Evolutionary conservation across 1,140 invertebrate species (phyloP).

Genomic region (Drosophila kepulauana): DNA sequence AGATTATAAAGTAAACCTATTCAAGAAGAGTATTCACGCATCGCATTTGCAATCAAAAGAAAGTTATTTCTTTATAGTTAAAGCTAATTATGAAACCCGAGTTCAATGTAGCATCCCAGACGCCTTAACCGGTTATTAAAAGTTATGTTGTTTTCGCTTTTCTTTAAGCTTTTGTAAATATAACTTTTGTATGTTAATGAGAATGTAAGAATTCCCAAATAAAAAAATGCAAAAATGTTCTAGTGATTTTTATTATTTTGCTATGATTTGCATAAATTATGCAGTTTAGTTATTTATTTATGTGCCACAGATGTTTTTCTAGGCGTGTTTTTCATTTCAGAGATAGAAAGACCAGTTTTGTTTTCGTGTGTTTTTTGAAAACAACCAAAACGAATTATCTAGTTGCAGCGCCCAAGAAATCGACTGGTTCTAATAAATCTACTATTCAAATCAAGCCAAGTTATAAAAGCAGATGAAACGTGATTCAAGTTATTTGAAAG

Average conservation of each 20-base stretch:
- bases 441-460: conserved; percentile 9
- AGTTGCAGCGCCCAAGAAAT: neutral
- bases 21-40: neutral
- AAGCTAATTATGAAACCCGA: conserved; percentile 15
- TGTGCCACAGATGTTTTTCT: conserved; percentile 1
- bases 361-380: neutral
- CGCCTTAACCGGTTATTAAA: conserved; percentile 29
- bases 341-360: conserved; percentile 1
- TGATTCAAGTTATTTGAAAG: conserved; percentile 10
- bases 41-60: neutral
- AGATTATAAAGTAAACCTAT: neutral
- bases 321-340: conserved; percentile 1
- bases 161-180: conserved; percentile 12
- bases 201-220: conserved; percentile 5
- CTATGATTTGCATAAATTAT: conserved; percentile 31
- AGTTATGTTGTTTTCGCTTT: conserved; percentile 17
- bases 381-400: neutral
- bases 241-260: conserved; percentile 9
- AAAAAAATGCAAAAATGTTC: conserved; percentile 3
- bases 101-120: neutral
- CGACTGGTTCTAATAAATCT: conserved; percentile 24
- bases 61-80: neutral
- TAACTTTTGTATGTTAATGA: conserved; percentile 3
- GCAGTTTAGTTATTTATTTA: conserved; percentile 17
- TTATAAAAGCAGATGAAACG: neutral